phyloP scores from a whole-genome alignment of 2,113 vertebrate genomes.

The Calonectris borealis region DNA sequence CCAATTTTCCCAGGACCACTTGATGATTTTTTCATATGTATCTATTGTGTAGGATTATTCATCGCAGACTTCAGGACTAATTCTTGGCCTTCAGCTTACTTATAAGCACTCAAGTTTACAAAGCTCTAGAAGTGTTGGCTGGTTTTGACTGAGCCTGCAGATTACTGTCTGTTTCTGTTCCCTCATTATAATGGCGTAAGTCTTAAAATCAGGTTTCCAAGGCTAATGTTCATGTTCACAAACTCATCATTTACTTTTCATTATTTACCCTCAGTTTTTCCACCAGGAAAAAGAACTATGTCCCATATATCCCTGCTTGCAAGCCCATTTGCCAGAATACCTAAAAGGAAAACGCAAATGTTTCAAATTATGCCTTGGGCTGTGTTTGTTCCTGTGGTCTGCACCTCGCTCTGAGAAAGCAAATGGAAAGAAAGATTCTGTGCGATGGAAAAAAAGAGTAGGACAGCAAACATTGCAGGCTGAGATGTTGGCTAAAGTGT shows the following conservation, averaged over 20 bases:
- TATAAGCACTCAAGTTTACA: neutral
- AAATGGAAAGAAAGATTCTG: neutral
- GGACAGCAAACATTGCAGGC: neutral
- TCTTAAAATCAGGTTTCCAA: neutral
- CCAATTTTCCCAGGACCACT: neutral
- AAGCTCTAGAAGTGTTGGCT: neutral
- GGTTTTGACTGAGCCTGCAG: neutral
- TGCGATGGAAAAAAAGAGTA: neutral
- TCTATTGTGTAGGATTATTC: neutral
- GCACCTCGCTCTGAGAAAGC: neutral
- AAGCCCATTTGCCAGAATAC: neutral
- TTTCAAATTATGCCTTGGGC: neutral
- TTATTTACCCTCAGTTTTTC: neutral
- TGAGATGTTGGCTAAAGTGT: neutral
- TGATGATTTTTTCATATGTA: neutral
- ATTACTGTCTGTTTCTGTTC: neutral
- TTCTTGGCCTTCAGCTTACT: neutral
- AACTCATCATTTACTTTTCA: neutral
- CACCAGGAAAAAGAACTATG: neutral
- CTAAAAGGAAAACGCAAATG: neutral
- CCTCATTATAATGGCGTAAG: neutral
- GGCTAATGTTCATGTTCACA: neutral
- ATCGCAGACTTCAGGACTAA: neutral
- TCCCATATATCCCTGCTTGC: neutral
- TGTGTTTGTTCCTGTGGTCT: neutral